Conservation (phyloP, 2,113 vertebrate genomes). For the Balaenoptera acutorostrata region DNA sequence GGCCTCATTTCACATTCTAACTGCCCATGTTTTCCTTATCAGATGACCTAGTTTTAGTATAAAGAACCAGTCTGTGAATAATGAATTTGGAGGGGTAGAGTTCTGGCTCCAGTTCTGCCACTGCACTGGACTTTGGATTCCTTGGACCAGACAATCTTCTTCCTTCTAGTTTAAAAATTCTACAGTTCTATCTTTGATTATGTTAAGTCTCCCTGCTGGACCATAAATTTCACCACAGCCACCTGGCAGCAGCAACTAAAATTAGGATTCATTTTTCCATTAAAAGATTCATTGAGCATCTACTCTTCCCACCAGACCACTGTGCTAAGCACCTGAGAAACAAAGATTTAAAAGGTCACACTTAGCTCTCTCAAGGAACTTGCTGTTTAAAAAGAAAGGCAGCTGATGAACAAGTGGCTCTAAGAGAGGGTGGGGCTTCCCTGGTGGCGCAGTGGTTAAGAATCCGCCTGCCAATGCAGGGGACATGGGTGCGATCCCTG, state of each 20-base stretch:
- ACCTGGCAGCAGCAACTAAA: background rate
- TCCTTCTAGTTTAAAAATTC: background rate
- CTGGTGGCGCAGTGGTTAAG: too few relatives aligned
- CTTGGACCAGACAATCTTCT: background rate
- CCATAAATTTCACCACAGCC: background rate
- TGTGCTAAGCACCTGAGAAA: background rate
- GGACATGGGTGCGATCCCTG: too few relatives aligned
- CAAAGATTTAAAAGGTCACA: background rate
- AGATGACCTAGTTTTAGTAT: background rate
- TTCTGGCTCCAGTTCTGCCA: background rate
- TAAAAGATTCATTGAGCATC: background rate
- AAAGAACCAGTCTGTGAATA: background rate
- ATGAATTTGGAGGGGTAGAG: background rate
- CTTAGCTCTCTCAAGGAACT: background rate
- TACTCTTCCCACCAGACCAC: background rate
- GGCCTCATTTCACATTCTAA: background rate
- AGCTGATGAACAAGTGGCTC: background rate
- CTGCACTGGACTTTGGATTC: background rate
- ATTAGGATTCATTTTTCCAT: background rate
- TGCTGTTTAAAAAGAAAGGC: background rate
- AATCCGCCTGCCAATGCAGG: too few relatives aligned
- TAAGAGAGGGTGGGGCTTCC: background rate
- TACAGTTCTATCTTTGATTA: background rate
- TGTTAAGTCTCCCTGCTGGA: background rate
- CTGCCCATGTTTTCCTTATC: background rate